A percentile compares a stretch with the other conserved stretches of the same genome.
Conservation (phyloP, 1,140 invertebrate genomes). For the Penaeus chinensis region DNA sequence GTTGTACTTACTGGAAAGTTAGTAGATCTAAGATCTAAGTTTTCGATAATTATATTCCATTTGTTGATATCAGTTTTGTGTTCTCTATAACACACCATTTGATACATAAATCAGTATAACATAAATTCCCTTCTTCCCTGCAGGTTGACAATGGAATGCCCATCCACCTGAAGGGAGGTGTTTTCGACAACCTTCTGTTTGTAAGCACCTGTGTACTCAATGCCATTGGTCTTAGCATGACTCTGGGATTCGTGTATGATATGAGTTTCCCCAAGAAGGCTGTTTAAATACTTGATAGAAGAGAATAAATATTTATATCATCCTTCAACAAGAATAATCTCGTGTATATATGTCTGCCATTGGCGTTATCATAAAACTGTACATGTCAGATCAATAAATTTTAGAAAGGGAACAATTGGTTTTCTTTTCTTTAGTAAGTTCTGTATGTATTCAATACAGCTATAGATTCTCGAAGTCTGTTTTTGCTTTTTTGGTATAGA, state of each 20-base stretch:
- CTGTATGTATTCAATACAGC: no score
- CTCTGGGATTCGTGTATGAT: slow-evolving; percentile 35
- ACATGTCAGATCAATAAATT: no score
- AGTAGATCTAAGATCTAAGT: no score
- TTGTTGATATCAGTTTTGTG: neutral
- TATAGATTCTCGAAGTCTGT: no score
- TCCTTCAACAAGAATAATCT: no score
- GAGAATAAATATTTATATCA: no score
- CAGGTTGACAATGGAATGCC: slow-evolving; percentile 63
- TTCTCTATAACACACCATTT: neutral
- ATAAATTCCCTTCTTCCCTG: neutral
- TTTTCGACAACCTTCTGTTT: slow-evolving; percentile 61
- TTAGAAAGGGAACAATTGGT: no score
- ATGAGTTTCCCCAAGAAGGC: slow-evolving; percentile 51
- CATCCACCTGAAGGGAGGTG: slow-evolving; percentile 65
- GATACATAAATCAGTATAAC: neutral
- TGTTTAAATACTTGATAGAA: neutral
- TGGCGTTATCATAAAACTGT: no score
- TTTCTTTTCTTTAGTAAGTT: no score
- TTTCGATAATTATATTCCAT: neutral
- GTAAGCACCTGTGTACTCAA: slow-evolving; percentile 38
- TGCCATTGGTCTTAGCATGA: slow-evolving; percentile 41
- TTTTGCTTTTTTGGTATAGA: no score
- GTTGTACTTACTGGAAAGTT: no score
- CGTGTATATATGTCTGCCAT: no score